Evolutionary conservation across 1,140 invertebrate species (phyloP).

Genomic region (Elysia chlorotica): DNA sequence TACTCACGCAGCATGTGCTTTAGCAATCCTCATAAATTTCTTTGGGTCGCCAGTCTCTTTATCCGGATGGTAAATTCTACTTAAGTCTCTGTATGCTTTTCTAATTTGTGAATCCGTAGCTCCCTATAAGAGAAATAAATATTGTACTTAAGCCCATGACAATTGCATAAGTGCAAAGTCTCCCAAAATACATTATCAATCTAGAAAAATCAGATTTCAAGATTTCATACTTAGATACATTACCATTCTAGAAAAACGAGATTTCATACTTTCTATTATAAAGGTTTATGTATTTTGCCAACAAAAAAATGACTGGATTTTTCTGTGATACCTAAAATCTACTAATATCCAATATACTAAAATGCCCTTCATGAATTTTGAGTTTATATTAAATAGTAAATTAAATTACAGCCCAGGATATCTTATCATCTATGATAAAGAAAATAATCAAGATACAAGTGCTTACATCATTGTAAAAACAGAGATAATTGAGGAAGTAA

Average conservation of each 20-base stretch:
- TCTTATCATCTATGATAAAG: no score
- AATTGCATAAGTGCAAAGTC: no score
- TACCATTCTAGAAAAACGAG: background rate
- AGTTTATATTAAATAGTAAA: no score
- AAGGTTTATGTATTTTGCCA: background rate
- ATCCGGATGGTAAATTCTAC: slow-evolving; percentile 94
- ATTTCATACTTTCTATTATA: background rate
- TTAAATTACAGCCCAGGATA: no score
- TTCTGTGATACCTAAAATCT: no score
- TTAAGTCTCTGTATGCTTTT: slow-evolving; percentile 92
- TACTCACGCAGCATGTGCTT: slow-evolving; percentile 78
- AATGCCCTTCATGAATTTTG: no score
- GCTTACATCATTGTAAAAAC: no score
- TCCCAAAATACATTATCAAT: background rate
- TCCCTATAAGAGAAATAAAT: slow-evolving; percentile 67
- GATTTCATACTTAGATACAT: background rate
- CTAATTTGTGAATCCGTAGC: slow-evolving; percentile 88
- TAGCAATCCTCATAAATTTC: slow-evolving; percentile 96
- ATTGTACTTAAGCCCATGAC: no score
- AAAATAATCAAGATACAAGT: no score
- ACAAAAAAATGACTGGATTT: background rate
- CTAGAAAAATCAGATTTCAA: background rate
- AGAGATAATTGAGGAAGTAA: no score
- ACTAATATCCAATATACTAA: no score
- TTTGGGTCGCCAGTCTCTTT: slow-evolving; percentile 97